Percentiles rank a stretch among this genome's conserved stretches.
phyloP scores from a whole-genome alignment of 2,888 invertebrate genomes.

The Eilema caniola region DNA sequence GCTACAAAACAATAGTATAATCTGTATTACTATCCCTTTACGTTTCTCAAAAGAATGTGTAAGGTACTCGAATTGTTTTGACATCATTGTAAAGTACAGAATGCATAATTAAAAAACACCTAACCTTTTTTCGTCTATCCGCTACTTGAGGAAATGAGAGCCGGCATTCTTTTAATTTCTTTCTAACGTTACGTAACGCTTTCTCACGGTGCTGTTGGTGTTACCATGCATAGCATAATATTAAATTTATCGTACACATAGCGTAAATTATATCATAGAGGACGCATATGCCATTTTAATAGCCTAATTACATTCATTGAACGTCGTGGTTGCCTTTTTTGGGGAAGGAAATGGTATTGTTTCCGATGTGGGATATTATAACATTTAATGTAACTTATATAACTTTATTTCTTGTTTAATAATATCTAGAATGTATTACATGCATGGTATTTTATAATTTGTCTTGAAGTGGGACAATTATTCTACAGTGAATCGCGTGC shows the following conservation, averaged over 20 bases:
- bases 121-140: slow-evolving; percentile 30
- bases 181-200: slow-evolving; percentile 48
- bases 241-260: slow-evolving; percentile 32
- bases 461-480: slow-evolving; percentile 1
- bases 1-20: not conserved
- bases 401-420: not conserved
- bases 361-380: slow-evolving; percentile 17
- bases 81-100: not conserved
- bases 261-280: slow-evolving; percentile 50
- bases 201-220: slow-evolving; percentile 49
- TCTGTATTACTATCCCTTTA: not conserved
- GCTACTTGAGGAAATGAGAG: slow-evolving; percentile 40
- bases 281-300: slow-evolving; percentile 34
- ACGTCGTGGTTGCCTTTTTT: slow-evolving; percentile 11
- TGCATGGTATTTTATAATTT: slow-evolving; percentile 1
- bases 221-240: slow-evolving; percentile 30
- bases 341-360: slow-evolving; percentile 19
- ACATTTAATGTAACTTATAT: not conserved
- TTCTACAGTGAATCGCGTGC: not conserved
- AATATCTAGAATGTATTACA: not conserved
- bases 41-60: not conserved
- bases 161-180: slow-evolving; percentile 48
- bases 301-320: slow-evolving; percentile 24
- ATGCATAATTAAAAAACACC: slow-evolving; percentile 18
- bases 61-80: not conserved